A percentile compares a stretch with the other conserved stretches of the same genome.
Conservation (phyloP, 2,888 invertebrate species). For the Sinelater perroti region DNA sequence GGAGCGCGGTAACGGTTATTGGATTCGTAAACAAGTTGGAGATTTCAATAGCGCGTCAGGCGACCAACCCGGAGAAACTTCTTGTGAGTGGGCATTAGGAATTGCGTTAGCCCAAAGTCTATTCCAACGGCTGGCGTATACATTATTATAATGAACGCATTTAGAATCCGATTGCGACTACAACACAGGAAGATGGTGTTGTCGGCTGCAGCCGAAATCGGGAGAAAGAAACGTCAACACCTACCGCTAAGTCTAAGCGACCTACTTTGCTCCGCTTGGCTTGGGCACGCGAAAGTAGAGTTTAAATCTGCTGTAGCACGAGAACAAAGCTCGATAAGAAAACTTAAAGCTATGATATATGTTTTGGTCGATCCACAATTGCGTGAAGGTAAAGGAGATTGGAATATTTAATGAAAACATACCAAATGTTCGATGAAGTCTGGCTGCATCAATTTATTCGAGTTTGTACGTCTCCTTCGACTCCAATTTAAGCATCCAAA, state of each 20-base stretch:
- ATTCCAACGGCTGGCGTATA: slow-evolving; percentile 1
- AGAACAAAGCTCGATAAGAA: slow-evolving; percentile 6
- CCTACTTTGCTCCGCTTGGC: slow-evolving; percentile 43
- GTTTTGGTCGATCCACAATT: too few relatives aligned
- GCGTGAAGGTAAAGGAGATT: not conserved
- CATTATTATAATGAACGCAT: slow-evolving; percentile 14
- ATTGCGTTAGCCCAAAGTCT: slow-evolving; percentile 5
- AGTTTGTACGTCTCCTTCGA: too few relatives aligned
- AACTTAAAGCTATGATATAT: not conserved
- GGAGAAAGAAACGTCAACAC: slow-evolving; percentile 22
- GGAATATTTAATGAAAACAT: not conserved
- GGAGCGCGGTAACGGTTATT: slow-evolving; percentile 22
- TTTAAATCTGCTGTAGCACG: too few relatives aligned
- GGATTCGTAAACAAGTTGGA: slow-evolving; percentile 19
- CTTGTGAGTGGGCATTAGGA: slow-evolving; percentile 14
- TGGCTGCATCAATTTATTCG: too few relatives aligned
- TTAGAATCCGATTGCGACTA: slow-evolving; percentile 10
- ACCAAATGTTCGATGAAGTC: too few relatives aligned
- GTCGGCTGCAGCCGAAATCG: slow-evolving; percentile 3
- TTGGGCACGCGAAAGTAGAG: too few relatives aligned
- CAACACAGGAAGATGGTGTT: slow-evolving; percentile 23
- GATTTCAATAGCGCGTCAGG: slow-evolving; percentile 35
- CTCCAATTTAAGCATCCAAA: too few relatives aligned
- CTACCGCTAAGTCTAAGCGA: slow-evolving; percentile 37
- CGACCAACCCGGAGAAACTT: slow-evolving; percentile 28